Evolutionary conservation across 2,888 invertebrate genomes (phyloP).

Genomic region (Stratiomys singularior): DNA sequence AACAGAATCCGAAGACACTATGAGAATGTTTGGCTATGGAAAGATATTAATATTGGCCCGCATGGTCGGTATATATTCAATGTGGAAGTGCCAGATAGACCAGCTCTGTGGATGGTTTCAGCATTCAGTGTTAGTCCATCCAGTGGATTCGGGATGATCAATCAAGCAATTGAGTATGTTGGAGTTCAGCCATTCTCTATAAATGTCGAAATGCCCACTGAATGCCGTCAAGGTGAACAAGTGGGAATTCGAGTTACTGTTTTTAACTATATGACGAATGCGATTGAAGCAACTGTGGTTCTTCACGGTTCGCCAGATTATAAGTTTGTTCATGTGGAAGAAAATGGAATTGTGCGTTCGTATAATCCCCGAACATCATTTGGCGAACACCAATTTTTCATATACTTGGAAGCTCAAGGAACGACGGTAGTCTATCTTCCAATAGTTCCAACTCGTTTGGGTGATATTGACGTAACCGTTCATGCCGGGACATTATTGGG

Average conservation of each 20-base stretch:
- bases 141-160: conserved; percentile 87
- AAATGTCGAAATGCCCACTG: conserved; percentile 89
- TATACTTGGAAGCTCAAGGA: conserved; percentile 83
- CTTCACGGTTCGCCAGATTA: conserved; percentile 85
- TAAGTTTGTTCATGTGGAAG: conserved; percentile 91
- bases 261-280: conserved; percentile 90
- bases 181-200: conserved; percentile 95
- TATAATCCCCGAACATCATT: conserved; percentile 91
- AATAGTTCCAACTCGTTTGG: conserved; percentile 84
- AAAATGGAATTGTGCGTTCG: conserved; percentile 84
- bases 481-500: conserved; percentile 81
- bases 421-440: conserved; percentile 88
- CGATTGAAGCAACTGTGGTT: conserved; percentile 89
- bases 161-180: conserved; percentile 83
- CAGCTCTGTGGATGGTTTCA: conserved; percentile 93
- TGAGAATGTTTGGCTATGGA: conserved; percentile 96
- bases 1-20: conserved; percentile 91
- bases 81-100: conserved; percentile 82
- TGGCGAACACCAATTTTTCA: conserved; percentile 95
- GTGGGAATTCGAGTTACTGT: conserved; percentile 91
- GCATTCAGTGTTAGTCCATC: conserved; percentile 90
- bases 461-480: conserved; percentile 79
- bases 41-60: conserved; percentile 91
- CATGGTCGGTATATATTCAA: conserved; percentile 90
- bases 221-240: conserved; percentile 90